Conservation (phyloP, 1,140 invertebrate genomes). For the Bombyx mori region ASM3026992v2 NC_085117.1:9916501-9917000, state of each 20-base stretch:
- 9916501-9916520: slow-evolving; percentile 21
- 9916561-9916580: slow-evolving; percentile 40
- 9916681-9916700: slow-evolving; percentile 57
- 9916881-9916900: neutral
- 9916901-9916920: too few relatives aligned
- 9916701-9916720: slow-evolving; percentile 62
- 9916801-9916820: slow-evolving; percentile 18
- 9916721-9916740: slow-evolving; percentile 66
- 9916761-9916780: slow-evolving; percentile 68
- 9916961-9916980: too few relatives aligned
- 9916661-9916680: slow-evolving; percentile 42
- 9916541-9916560: neutral
- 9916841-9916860: slow-evolving; percentile 30
- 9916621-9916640: slow-evolving; percentile 24
- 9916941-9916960: too few relatives aligned
- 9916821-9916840: neutral
- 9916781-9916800: slow-evolving; percentile 65
- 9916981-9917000: too few relatives aligned
- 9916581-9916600: slow-evolving; percentile 42
- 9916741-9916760: slow-evolving; percentile 70
- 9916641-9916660: slow-evolving; percentile 17
- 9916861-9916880: slow-evolving; percentile 41
- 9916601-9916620: slow-evolving; percentile 10
- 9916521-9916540: neutral
- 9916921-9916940: too few relatives aligned